phyloP scores from a whole-genome alignment of 2,888 invertebrate species.

The Platycnemis pennipes region DNA sequence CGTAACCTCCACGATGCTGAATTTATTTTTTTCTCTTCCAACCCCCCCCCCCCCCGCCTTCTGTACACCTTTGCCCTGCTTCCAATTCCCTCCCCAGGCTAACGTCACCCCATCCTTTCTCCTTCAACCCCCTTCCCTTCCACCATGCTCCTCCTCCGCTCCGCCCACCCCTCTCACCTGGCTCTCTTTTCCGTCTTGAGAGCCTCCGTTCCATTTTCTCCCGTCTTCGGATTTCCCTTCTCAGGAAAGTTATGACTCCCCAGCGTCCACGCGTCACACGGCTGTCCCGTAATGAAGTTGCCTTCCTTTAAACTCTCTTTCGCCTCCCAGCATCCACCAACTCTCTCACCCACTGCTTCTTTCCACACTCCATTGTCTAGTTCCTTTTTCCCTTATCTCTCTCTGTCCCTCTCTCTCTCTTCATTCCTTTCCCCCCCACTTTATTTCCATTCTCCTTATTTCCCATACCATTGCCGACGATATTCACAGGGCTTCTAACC shows the following conservation, averaged over 20 bases:
- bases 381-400: background rate
- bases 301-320: constrained; percentile 35
- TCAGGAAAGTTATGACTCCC: constrained; percentile 66
- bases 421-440: background rate
- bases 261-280: constrained; percentile 63
- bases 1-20: background rate
- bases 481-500: too few relatives aligned
- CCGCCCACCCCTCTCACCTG: background rate
- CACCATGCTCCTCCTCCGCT: background rate
- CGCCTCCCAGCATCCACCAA: background rate
- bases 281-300: constrained; percentile 66
- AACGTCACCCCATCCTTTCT: background rate
- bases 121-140: constrained; percentile 7
- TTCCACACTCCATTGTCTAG: background rate
- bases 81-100: background rate
- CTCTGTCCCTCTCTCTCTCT: background rate
- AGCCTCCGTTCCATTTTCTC: constrained; percentile 60
- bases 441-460: too few relatives aligned
- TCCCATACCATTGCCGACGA: too few relatives aligned
- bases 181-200: constrained; percentile 26
- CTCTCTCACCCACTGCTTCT: background rate
- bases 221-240: constrained; percentile 65
- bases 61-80: background rate
- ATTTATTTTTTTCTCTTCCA: background rate
- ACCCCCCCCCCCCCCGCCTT: background rate